phyloP scores from a whole-genome alignment of 2,113 vertebrate species.

The Carlito syrichta region DNA sequence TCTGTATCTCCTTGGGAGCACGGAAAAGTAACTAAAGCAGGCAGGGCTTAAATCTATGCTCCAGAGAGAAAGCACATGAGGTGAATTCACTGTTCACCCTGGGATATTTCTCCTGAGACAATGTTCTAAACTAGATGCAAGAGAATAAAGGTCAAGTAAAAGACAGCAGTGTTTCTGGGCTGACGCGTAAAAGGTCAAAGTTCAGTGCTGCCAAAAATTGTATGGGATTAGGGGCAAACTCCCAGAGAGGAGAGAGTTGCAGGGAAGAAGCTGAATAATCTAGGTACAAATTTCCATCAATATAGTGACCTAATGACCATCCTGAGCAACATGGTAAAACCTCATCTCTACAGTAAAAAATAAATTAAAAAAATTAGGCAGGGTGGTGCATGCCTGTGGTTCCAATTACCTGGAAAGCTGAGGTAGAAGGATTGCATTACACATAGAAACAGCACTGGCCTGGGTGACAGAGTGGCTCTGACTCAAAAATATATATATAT shows the following conservation, averaged over 20 bases:
- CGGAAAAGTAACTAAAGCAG: not conserved
- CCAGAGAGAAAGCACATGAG: not conserved
- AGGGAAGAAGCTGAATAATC: not conserved
- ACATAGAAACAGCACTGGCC: too few species aligned
- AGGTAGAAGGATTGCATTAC: too few species aligned
- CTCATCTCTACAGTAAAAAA: too few species aligned
- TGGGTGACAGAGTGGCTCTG: too few species aligned
- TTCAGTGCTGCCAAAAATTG: not conserved
- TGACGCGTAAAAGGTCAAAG: not conserved
- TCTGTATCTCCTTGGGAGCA: not conserved
- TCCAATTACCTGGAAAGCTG: too few species aligned
- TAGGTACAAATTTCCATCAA: not conserved
- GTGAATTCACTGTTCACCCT: not conserved
- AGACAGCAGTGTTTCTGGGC: not conserved
- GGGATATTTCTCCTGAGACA: not conserved
- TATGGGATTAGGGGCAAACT: not conserved
- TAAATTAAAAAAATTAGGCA: too few species aligned
- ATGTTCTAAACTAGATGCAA: not conserved
- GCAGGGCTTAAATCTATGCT: not conserved
- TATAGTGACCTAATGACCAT: not conserved
- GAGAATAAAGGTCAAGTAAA: not conserved
- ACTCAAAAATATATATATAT: too few species aligned
- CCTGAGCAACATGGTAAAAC: too few species aligned
- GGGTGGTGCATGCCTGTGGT: too few species aligned
- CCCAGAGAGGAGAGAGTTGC: not conserved